These are phyloP conservation scores for Metellina segmentata DNA, from an alignment of 2,888 invertebrate genomes.

Conservation along the genomic window DNA sequence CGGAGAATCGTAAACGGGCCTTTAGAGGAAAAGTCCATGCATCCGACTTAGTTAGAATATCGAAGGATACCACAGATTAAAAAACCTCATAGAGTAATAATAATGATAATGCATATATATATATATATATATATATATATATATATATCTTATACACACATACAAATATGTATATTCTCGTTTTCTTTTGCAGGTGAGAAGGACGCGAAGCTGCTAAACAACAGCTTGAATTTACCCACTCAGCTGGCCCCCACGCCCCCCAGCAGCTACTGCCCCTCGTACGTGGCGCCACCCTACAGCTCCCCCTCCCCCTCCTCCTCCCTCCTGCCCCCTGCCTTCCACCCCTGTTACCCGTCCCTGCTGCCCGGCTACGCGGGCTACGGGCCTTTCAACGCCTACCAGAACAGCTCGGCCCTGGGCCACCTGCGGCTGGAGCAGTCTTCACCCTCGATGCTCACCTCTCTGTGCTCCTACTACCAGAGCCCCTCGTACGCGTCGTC, in stretches of 20 bases:
- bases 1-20: no score
- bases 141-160: no score
- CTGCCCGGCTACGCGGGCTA: constrained; percentile 8
- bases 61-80: no score
- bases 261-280: constrained; percentile 20
- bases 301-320: constrained; percentile 6
- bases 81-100: no score
- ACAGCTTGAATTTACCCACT: constrained; percentile 4
- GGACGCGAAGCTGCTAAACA: background rate
- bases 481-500: constrained; percentile 19
- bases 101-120: no score
- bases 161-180: background rate
- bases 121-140: no score
- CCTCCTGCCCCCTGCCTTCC: constrained; percentile 9
- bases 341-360: constrained; percentile 12
- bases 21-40: no score
- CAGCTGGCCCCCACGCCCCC: constrained; percentile 11
- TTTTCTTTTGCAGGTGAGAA: constrained; percentile 46
- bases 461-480: background rate
- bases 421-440: background rate
- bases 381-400: constrained; percentile 6
- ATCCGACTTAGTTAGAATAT: no score
- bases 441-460: background rate
- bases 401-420: background rate
- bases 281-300: constrained; percentile 7